phyloP scores from a whole-genome alignment of 1,140 invertebrate species.

The Polypedilum vanderplanki region DNA sequence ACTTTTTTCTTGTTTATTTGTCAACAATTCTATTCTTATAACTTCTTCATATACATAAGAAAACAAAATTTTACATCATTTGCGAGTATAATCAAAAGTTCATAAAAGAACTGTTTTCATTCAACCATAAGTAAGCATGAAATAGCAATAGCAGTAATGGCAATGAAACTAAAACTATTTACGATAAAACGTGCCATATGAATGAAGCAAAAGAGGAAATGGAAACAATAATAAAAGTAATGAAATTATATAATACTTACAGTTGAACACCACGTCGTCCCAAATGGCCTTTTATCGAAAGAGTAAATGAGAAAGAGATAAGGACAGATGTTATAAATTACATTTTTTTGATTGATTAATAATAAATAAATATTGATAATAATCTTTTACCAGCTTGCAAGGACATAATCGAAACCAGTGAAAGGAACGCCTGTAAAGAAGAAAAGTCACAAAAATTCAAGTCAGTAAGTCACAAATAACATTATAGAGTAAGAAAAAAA shows the following conservation, averaged over 20 bases:
- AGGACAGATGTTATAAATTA: not conserved
- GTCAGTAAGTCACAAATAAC: not conserved
- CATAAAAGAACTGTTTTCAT: not conserved
- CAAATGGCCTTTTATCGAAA: constrained; percentile 81
- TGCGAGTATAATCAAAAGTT: not conserved
- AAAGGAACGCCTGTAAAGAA: constrained; percentile 62
- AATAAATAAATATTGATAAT: not conserved
- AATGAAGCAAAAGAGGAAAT: not conserved
- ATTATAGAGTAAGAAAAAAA: too few relatives aligned
- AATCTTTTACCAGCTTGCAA: constrained; percentile 44
- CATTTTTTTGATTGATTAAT: not conserved
- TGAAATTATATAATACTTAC: constrained; percentile 46
- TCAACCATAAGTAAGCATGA: not conserved
- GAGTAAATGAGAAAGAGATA: constrained; percentile 58
- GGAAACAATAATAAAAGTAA: too few relatives aligned
- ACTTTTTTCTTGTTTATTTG: too few relatives aligned
- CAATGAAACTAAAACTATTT: too few relatives aligned
- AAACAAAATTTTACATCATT: not conserved
- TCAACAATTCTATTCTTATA: too few relatives aligned
- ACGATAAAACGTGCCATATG: not conserved
- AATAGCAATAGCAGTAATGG: too few relatives aligned
- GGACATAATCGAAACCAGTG: constrained; percentile 72
- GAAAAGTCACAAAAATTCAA: not conserved
- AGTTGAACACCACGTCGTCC: constrained; percentile 82
- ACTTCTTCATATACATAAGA: too few relatives aligned